These are phyloP conservation scores for Muscidifurax raptorellus DNA, from an alignment of 1,140 invertebrate species.

Conservation along the genomic window DNA sequence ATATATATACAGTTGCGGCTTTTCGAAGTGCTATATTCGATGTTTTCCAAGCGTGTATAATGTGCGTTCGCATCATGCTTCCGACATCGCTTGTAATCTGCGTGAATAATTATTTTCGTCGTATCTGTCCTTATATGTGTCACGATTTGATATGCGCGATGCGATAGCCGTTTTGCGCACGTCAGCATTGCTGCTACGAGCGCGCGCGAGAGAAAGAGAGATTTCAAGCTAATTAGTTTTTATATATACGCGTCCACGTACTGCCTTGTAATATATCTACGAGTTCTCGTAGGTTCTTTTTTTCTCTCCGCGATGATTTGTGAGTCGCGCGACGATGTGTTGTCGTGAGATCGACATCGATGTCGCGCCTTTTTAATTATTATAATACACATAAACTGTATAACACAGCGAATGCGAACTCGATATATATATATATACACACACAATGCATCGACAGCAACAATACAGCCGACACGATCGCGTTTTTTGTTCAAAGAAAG, in stretches of 20 bases:
- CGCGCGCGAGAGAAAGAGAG: neutral
- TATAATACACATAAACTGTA: neutral
- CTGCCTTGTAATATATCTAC: neutral
- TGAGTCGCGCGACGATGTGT: no score
- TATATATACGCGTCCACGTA: neutral
- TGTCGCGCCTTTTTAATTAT: neutral
- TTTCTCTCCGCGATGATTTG: no score
- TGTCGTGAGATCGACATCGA: no score
- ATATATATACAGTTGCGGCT: neutral
- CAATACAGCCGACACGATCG: neutral
- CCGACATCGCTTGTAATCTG: slow-evolving; percentile 2
- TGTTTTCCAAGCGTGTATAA: neutral
- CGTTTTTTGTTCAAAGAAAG: neutral
- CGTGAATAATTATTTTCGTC: slow-evolving; percentile 37
- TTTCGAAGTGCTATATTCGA: neutral
- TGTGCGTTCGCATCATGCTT: neutral
- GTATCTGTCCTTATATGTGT: slow-evolving; percentile 32
- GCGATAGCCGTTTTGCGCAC: slow-evolving; percentile 22
- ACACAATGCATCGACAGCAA: neutral
- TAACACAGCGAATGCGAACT: neutral
- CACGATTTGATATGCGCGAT: slow-evolving; percentile 36
- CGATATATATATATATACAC: neutral
- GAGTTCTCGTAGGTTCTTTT: neutral
- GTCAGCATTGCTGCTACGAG: neutral
- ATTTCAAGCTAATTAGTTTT: slow-evolving; percentile 43